These are phyloP conservation scores for Dendrocincla tyrannina DNA, from an alignment of 2,797 vertebrate species.

Conservation along the genomic window DNA sequence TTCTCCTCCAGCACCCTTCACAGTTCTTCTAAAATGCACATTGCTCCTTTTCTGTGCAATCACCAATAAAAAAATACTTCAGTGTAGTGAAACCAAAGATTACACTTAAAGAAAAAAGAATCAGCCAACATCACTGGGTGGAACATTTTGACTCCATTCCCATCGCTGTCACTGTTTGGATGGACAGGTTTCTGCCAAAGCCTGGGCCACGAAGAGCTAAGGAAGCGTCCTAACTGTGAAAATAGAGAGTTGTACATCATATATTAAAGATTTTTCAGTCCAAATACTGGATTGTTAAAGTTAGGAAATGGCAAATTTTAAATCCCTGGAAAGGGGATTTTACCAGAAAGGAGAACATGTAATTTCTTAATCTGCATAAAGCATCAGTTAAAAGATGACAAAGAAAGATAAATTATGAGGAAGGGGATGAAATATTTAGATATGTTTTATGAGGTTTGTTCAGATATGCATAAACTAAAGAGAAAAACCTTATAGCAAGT, in stretches of 20 bases:
- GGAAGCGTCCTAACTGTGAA: neutral
- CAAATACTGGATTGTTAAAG: neutral
- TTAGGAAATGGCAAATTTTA: neutral
- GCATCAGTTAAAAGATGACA: neutral
- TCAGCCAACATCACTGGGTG: slow-evolving; percentile 10
- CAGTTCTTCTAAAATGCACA: slow-evolving; percentile 54
- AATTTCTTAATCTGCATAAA: neutral
- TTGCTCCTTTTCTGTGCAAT: slow-evolving; percentile 31
- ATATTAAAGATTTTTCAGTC: neutral
- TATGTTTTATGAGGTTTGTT: neutral
- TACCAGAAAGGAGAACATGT: neutral
- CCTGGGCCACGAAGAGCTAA: neutral
- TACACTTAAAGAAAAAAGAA: slow-evolving; percentile 24
- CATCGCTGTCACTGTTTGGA: neutral
- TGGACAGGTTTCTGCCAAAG: neutral
- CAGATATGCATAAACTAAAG: neutral
- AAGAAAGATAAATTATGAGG: neutral
- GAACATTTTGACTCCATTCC: slow-evolving; percentile 54
- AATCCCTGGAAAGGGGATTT: neutral
- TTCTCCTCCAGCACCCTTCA: slow-evolving; percentile 59
- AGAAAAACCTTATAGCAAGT: neutral
- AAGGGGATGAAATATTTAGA: neutral
- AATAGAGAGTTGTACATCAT: neutral
- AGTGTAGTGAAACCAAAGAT: slow-evolving; percentile 68
- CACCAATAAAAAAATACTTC: slow-evolving; percentile 67